Conservation (phyloP, 2,113 vertebrate genomes). For the Capricornis sumatraensis region DNA sequence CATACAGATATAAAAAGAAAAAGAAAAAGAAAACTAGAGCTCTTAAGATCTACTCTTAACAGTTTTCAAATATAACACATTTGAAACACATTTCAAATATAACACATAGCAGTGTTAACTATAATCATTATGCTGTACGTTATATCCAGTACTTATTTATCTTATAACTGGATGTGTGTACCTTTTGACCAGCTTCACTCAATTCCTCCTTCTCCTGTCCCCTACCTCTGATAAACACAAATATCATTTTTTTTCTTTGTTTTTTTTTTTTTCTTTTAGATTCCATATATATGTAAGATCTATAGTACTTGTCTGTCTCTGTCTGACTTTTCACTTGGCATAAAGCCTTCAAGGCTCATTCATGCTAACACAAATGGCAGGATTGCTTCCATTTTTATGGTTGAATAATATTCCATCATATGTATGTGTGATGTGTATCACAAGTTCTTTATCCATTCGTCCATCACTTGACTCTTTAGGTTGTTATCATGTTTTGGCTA, state of each 20-base stretch:
- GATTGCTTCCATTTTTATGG: background rate
- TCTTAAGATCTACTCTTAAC: background rate
- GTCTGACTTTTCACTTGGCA: background rate
- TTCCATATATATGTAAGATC: background rate
- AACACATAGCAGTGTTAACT: background rate
- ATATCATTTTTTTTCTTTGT: background rate
- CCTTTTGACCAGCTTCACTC: background rate
- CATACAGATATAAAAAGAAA: background rate
- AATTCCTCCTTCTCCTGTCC: background rate
- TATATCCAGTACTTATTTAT: background rate
- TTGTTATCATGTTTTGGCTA: background rate
- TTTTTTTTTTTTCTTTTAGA: background rate
- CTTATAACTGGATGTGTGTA: background rate
- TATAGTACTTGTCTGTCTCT: background rate
- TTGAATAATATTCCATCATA: background rate
- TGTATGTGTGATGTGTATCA: background rate
- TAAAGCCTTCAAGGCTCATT: background rate
- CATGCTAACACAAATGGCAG: background rate
- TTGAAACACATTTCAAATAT: background rate
- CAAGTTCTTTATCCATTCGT: background rate
- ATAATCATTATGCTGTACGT: rapidly evolving
- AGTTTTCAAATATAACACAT: background rate
- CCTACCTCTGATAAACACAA: background rate
- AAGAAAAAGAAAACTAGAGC: background rate
- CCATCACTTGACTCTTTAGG: background rate